Percentiles rank a stretch among this genome's conserved stretches.
These are phyloP conservation scores for Ceyx cyanopectus DNA, from an alignment of 2,113 vertebrate species.

Conservation along the genomic window DNA sequence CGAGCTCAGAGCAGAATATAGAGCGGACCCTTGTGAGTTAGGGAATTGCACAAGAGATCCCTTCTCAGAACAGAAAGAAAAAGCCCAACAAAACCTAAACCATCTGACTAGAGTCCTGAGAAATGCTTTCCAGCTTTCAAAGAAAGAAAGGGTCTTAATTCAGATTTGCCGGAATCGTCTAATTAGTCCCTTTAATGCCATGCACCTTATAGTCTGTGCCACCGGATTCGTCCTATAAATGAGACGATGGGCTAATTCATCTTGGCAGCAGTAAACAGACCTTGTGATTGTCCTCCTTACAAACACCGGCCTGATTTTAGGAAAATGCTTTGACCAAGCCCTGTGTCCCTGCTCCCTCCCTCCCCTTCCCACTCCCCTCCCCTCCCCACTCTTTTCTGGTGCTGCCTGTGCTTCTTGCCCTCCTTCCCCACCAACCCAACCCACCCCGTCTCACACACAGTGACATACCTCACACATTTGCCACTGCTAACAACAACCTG, in stretches of 20 bases:
- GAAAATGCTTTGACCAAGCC: conserved; percentile 11
- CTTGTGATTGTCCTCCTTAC: conserved; percentile 58
- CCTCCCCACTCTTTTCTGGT: background rate
- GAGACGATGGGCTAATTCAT: conserved; percentile 68
- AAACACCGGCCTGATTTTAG: conserved; percentile 55
- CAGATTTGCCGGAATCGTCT: conserved; percentile 62
- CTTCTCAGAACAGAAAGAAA: conserved; percentile 38
- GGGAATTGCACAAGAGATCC: conserved; percentile 34
- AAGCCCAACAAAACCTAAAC: conserved; percentile 30
- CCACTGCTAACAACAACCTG: conserved; percentile 85
- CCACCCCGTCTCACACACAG: conserved; percentile 47
- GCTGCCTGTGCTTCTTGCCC: conserved; percentile 65
- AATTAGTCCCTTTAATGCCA: conserved; percentile 60
- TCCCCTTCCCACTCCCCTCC: background rate
- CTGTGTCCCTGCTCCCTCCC: background rate
- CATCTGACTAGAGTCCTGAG: conserved; percentile 42
- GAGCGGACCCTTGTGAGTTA: conserved; percentile 16
- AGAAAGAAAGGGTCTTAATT: conserved; percentile 58
- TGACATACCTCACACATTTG: conserved; percentile 84
- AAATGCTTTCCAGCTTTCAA: conserved; percentile 49
- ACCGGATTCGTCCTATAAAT: conserved; percentile 54
- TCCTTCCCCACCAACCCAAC: background rate
- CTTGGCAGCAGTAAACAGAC: conserved; percentile 60
- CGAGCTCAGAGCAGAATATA: conserved; percentile 20
- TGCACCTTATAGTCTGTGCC: conserved; percentile 54